Base-by-base conservation (phyloP, 2,888 invertebrate species). In the Globia sparganii region DNA sequence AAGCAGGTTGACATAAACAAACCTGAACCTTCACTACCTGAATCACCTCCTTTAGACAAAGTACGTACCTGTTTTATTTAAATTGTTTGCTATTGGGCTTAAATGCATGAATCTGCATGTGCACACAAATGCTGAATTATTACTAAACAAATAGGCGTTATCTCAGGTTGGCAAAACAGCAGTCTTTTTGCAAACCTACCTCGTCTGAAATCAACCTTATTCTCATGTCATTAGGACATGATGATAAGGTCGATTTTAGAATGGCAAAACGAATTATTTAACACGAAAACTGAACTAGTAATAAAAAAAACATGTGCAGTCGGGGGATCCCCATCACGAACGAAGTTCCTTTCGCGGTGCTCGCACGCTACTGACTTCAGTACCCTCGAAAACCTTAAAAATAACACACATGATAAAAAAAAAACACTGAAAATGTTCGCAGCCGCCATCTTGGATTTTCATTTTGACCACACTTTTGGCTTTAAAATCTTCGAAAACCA, bases 1-100 rank as follows among this genome's bases (percentile, higher is more conserved):
- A 59, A 53, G 13, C 77, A 68, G 69, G 46, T 28, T 28, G 70
- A 73, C 40, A 53, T 37, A 64, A 67, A 61, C 25, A 77, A 46
- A 65, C 66, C 40, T 25, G 66, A 75, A 28, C n/a, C 62, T 18
- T 64, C 71, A 65, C 18, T 49, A 56, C 62, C 31, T 31, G 62
- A 62, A 43, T 74, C 83, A 34, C 64, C 65, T 11, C 18, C 25
- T 34, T 25, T 81, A 77, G 82, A 81, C 21, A 83, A 85, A 77
- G 83, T 83, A 77, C 67, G 83, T 83, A 71, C 53, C 34, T 9
- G 13, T 40, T 73, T 56, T 40, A 56, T 72, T 59, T 4, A 34
- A 68, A 34, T 5, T 4, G 1, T 3, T 34, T 3, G 18, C 18
- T 13, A 28, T 28, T 69, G 13, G n/a, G 37, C 69, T 67, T 49